These are phyloP conservation scores for Dioctria linearis DNA, from an alignment of 2,888 invertebrate genomes.

Conservation along the genomic window DNA sequence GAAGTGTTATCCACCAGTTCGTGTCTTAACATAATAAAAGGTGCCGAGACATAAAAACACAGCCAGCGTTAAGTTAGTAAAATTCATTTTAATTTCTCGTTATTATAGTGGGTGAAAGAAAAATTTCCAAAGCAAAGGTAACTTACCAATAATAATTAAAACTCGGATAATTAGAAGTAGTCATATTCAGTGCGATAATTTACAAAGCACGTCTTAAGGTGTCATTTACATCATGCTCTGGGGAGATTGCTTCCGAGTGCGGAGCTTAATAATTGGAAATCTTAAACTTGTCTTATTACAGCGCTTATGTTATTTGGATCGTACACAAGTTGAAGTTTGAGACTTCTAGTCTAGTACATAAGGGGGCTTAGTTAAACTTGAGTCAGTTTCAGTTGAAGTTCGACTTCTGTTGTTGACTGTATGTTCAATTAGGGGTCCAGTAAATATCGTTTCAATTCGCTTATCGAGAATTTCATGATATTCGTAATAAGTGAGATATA, in stretches of 20 bases:
- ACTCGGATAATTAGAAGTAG: neutral
- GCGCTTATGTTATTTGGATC: neutral
- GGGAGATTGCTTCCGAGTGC: neutral
- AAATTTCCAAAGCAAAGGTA: neutral
- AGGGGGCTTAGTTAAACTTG: constrained; percentile 1
- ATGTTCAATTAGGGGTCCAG: neutral
- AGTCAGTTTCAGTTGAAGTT: constrained; percentile 6
- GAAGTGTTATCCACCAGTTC: constrained; percentile 61
- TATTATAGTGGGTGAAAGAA: neutral
- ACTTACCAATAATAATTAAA: neutral
- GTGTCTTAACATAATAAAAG: neutral
- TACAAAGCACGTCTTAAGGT: neutral
- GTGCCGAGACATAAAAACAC: neutral
- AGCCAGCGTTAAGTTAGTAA: neutral
- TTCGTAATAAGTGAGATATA: constrained; percentile 19
- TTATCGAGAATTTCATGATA: neutral
- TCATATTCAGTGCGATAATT: constrained; percentile 1
- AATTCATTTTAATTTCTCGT: neutral
- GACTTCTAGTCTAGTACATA: neutral
- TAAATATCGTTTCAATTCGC: neutral
- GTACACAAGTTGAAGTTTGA: neutral
- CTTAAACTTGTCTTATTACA: neutral
- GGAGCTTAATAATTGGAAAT: neutral
- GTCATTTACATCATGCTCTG: neutral
- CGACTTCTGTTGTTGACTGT: neutral